Conservation (phyloP, 2,888 invertebrate species). For the Reticulitermes lucifugus region DNA sequence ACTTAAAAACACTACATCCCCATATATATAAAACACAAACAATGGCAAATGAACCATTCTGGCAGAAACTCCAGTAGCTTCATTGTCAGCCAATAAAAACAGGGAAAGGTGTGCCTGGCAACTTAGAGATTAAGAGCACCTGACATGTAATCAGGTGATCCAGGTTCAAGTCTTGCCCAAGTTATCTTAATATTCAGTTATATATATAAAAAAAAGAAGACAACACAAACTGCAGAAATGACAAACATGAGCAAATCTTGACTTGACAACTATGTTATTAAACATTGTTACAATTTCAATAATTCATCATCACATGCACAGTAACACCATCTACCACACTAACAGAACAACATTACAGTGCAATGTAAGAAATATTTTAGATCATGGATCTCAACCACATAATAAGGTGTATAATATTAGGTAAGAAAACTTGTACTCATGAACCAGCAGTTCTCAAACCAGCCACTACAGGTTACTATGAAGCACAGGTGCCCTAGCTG, state of each 20-base stretch:
- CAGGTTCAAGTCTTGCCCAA: constrained; percentile 34
- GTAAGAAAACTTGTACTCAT: neutral
- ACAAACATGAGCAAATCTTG: constrained; percentile 16
- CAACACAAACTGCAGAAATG: neutral
- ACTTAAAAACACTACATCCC: neutral
- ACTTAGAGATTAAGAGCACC: constrained; percentile 35
- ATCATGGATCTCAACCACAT: neutral
- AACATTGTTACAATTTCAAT: constrained; percentile 1
- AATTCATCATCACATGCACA: neutral
- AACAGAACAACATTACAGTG: constrained; percentile 19
- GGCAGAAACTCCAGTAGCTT: neutral
- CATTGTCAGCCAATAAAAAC: neutral
- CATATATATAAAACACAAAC: neutral
- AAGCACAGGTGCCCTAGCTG: too few relatives aligned
- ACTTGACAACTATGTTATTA: neutral
- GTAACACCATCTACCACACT: constrained; percentile 28
- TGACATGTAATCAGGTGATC: constrained; percentile 41
- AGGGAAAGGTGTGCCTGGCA: constrained; percentile 43
- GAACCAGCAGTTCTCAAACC: too few relatives aligned
- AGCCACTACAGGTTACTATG: too few relatives aligned
- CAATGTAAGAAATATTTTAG: constrained; percentile 7
- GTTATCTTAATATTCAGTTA: constrained; percentile 6
- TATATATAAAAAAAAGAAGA: neutral
- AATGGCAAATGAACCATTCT: neutral
- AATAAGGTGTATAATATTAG: constrained; percentile 13